Percentiles rank a stretch among this genome's conserved stretches.
phyloP scores from a whole-genome alignment of 1,140 invertebrate species.

The Thereuonema tuberculata region DNA sequence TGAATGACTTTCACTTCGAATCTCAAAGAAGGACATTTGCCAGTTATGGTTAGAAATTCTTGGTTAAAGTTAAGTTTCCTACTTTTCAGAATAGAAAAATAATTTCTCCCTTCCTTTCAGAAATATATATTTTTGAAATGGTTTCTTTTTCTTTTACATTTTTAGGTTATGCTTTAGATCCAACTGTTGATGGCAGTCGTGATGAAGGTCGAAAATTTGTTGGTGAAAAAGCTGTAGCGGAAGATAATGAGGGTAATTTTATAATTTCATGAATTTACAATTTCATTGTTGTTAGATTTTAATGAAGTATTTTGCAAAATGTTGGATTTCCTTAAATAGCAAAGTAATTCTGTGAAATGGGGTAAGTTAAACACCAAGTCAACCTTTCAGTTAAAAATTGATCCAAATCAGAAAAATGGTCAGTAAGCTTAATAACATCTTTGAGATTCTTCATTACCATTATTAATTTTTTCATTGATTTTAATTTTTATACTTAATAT shows the following conservation, averaged over 20 bases:
- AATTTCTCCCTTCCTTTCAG: background rate
- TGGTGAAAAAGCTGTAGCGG: slow-evolving; percentile 44
- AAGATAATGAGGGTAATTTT: slow-evolving; percentile 38
- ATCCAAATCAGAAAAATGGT: too few species aligned
- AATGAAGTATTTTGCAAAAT: too few species aligned
- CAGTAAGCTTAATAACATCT: too few species aligned
- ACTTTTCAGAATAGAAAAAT: background rate
- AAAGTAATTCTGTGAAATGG: too few species aligned
- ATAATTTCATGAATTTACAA: background rate
- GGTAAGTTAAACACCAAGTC: too few species aligned
- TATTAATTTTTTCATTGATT: too few species aligned
- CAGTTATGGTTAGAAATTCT: slow-evolving; percentile 53
- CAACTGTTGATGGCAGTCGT: slow-evolving; percentile 55
- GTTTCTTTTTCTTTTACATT: slow-evolving; percentile 12
- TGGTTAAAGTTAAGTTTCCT: slow-evolving; percentile 6
- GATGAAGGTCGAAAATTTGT: slow-evolving; percentile 46
- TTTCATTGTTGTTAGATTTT: background rate
- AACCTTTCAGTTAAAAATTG: too few species aligned
- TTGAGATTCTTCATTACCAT: too few species aligned
- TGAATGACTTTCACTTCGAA: slow-evolving; percentile 97
- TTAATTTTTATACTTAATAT: background rate
- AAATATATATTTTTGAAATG: too few species aligned
- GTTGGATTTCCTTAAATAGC: too few species aligned
- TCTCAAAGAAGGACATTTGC: slow-evolving; percentile 90
- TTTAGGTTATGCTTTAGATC: slow-evolving; percentile 84